A percentile compares a stretch with the other conserved stretches of the same genome.
Evolutionary conservation across 2,888 invertebrate species (phyloP).

Genomic region (Steinernema hermaphroditum): DNA sequence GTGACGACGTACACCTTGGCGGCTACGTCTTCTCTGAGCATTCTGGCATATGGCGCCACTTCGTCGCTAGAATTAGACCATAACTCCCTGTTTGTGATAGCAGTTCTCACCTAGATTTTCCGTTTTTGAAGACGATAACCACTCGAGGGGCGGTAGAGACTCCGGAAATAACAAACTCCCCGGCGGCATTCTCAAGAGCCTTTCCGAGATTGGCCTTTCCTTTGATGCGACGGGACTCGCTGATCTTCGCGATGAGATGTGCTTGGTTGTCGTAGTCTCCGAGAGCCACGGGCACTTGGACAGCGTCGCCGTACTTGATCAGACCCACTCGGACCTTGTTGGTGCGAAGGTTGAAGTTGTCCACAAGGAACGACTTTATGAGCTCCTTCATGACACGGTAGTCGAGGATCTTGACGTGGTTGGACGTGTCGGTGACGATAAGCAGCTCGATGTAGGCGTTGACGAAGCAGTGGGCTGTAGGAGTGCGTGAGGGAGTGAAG

Average conservation of each 20-base stretch:
- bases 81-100: background rate
- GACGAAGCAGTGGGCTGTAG: slow-evolving; percentile 49
- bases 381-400: slow-evolving; percentile 65
- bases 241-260: slow-evolving; percentile 55
- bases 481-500: slow-evolving; percentile 25
- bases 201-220: slow-evolving; percentile 57
- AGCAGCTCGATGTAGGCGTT: slow-evolving; percentile 58
- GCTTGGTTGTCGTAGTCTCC: slow-evolving; percentile 61
- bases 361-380: slow-evolving; percentile 60
- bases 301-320: slow-evolving; percentile 60
- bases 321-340: slow-evolving; percentile 63
- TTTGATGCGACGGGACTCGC: slow-evolving; percentile 59
- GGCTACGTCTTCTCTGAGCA: slow-evolving; percentile 50
- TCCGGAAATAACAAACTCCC: slow-evolving; percentile 59
- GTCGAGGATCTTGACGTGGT: slow-evolving; percentile 62
- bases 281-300: slow-evolving; percentile 60
- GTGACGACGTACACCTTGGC: slow-evolving; percentile 60
- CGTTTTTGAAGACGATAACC: slow-evolving; percentile 63
- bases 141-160: slow-evolving; percentile 49
- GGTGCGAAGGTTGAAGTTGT: slow-evolving; percentile 60
- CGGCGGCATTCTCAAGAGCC: slow-evolving; percentile 59
- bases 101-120: slow-evolving; percentile 57
- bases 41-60: slow-evolving; percentile 42
- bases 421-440: slow-evolving; percentile 62
- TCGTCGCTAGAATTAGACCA: slow-evolving; percentile 51